Evolutionary conservation across 1,140 invertebrate genomes (phyloP).

Genomic region (Belonocnema kinseyi): DNA sequence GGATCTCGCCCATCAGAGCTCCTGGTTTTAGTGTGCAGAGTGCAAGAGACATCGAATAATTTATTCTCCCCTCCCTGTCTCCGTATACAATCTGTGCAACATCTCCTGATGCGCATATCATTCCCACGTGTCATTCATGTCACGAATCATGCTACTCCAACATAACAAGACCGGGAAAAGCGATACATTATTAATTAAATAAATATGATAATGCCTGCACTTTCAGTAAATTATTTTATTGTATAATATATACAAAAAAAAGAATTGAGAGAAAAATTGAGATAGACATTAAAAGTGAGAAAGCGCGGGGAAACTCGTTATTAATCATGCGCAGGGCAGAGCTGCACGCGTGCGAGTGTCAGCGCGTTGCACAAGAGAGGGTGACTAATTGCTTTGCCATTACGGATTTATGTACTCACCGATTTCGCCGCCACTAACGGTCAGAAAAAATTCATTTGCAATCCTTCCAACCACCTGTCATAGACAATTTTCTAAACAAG

Average conservation of each 20-base stretch:
- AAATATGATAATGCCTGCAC: too few species aligned
- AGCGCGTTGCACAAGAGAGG: conserved; percentile 58
- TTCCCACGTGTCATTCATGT: conserved; percentile 14
- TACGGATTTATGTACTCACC: conserved; percentile 70
- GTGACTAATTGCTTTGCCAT: conserved; percentile 73
- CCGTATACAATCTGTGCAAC: conserved; percentile 48
- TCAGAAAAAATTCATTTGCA: neutral
- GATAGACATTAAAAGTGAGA: conserved; percentile 53
- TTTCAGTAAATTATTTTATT: too few species aligned
- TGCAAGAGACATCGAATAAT: conserved; percentile 72
- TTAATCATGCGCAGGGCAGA: conserved; percentile 71
- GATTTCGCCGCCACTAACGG: conserved; percentile 22
- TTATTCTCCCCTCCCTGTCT: conserved; percentile 59
- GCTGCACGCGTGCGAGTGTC: conserved; percentile 72
- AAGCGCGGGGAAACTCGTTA: conserved; percentile 62
- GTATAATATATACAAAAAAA: conserved; percentile 44
- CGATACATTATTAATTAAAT: too few species aligned
- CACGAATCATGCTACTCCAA: neutral
- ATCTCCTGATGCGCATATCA: conserved; percentile 43
- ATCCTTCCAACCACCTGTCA: conserved; percentile 13
- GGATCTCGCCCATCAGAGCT: conserved; percentile 40
- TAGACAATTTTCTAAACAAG: conserved; percentile 1
- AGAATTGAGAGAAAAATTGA: conserved; percentile 44
- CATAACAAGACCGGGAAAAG: too few species aligned
- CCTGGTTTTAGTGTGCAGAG: conserved; percentile 63